Evolutionary conservation across 2,888 invertebrate genomes (phyloP).

Genomic region (Zele albiditarsus): DNA sequence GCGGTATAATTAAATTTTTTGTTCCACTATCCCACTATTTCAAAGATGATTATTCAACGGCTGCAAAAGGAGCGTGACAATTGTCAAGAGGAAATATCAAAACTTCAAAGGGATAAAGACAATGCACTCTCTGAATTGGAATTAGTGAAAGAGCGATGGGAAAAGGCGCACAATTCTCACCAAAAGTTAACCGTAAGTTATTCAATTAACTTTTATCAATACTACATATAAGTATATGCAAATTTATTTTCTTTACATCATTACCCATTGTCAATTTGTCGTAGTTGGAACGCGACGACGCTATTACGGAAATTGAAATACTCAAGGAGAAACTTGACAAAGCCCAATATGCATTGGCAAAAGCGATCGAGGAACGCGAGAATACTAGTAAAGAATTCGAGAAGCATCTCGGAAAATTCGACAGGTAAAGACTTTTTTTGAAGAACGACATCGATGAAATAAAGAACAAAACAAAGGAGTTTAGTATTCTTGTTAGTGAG

Average conservation of each 20-base stretch:
- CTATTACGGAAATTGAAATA: constrained; percentile 88
- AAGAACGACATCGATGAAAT: too few relatives aligned
- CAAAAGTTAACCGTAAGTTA: constrained; percentile 84
- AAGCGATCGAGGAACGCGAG: constrained; percentile 91
- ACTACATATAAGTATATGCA: not conserved
- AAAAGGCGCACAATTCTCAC: constrained; percentile 87
- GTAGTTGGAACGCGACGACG: constrained; percentile 90
- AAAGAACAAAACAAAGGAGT: too few relatives aligned
- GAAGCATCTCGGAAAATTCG: constrained; percentile 93
- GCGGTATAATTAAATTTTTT: too few relatives aligned
- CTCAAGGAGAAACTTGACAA: constrained; percentile 93
- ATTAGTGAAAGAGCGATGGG: constrained; percentile 89
- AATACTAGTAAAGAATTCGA: constrained; percentile 92
- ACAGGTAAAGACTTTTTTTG: constrained; percentile 76
- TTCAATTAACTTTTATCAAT: not conserved
- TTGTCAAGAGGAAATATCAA: constrained; percentile 85
- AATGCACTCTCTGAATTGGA: constrained; percentile 90
- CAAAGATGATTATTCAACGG: constrained; percentile 81
- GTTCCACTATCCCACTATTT: not conserved
- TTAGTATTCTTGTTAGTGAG: too few relatives aligned
- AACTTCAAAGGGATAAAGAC: constrained; percentile 89
- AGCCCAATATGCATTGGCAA: constrained; percentile 85
- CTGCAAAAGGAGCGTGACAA: constrained; percentile 92
- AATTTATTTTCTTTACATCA: not conserved
- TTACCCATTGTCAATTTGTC: constrained; percentile 47